Base-by-base conservation (phyloP, 1,140 invertebrate species). In the Rhopalosiphum maidis region DNA sequence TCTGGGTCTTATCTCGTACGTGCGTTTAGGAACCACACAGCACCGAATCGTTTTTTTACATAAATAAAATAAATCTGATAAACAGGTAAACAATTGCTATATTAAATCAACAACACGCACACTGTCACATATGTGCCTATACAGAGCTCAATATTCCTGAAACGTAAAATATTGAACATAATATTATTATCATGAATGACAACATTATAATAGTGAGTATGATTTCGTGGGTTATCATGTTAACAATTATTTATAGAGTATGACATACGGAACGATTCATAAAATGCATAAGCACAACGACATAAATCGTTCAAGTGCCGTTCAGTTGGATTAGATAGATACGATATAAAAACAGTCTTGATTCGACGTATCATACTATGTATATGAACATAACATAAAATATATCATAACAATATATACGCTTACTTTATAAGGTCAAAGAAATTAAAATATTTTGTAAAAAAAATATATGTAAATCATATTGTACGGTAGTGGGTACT, bases 31-130 rank as follows among this genome's bases (percentile, higher is more conserved):
- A 37, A 54, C 87, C 23, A 41, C 37, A 37, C 35, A 55, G 35
- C 21, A 37, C 25, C 25, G 30, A 54, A 55, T 60, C 15, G 51
- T 11, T 30, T 60, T 90, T 90, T 90, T 11, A n/a, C 23, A 55
- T 30, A 90, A 55, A 60, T 55, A 90, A 55, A 90, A 25, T 90
- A 55, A 90, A 90, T 11, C 35, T 35, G 23, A 37, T 41, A 41
- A 90, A 90, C 55, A 41, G 88, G 88, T 90, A 90, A 90, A 90
- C 88, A 90, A 90, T 90, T 55, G 23, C 23, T 3, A 15, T 55
- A 55, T 60, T 41, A 90, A 90, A 90, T 90, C 51, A 90, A 90
- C 48, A 87, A 46, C 46, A 15, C 21, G 35, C n/a, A 30, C 43
- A n/a, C 15, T 0, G 18, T 2, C 85, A 8, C 30, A 30, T 22